Conservation (phyloP, 2,888 invertebrate genomes). For the Idaea aversata region DNA sequence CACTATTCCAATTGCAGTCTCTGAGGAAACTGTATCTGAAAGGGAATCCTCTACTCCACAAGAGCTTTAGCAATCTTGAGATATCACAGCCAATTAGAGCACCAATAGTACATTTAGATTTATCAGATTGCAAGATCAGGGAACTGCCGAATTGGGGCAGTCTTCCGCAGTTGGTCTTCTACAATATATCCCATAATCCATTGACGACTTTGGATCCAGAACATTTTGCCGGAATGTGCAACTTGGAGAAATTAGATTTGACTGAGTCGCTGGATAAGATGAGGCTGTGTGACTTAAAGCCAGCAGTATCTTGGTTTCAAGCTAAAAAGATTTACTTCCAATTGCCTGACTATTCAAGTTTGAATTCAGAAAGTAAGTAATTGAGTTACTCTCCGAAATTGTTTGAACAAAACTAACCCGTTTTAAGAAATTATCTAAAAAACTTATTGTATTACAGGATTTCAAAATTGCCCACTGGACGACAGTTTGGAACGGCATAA, state of each 20-base stretch:
- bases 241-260: conserved; percentile 79
- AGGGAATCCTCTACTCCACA: conserved; percentile 71
- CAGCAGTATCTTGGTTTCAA: conserved; percentile 63
- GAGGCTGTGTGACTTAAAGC: conserved; percentile 52
- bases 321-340: conserved; percentile 53
- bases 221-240: conserved; percentile 82
- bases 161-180: conserved; percentile 77
- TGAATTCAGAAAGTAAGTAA: conserved; percentile 60
- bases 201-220: conserved; percentile 67
- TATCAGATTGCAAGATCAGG: conserved; percentile 81
- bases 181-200: conserved; percentile 83
- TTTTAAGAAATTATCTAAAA: conserved; percentile 5
- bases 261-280: conserved; percentile 55
- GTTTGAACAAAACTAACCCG: background rate
- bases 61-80: conserved; percentile 52
- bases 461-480: conserved; percentile 51
- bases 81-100: conserved; percentile 78
- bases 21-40: conserved; percentile 82
- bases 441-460: conserved; percentile 47
- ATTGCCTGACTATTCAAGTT: conserved; percentile 56
- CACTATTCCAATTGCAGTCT: conserved; percentile 78
- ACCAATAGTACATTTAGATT: conserved; percentile 79
- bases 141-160: conserved; percentile 82
- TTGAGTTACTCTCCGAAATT: background rate
- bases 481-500: conserved; percentile 47